Evolutionary conservation across 2,113 vertebrate genomes (phyloP).

Genomic region (Scophthalmus maximus): DNA sequence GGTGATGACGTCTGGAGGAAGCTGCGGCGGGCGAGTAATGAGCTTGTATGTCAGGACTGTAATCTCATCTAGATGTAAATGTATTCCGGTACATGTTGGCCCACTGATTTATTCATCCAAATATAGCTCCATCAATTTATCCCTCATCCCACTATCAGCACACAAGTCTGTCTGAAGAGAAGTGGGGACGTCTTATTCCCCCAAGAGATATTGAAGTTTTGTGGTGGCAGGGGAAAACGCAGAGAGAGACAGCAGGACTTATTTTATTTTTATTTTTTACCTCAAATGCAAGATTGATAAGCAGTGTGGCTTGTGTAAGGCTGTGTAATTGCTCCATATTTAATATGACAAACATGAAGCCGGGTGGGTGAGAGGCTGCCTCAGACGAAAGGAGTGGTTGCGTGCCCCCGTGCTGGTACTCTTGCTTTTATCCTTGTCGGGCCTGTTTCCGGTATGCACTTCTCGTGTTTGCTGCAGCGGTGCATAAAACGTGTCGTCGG

Average conservation of each 20-base stretch:
- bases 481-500: conserved; percentile 72
- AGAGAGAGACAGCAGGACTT: not conserved
- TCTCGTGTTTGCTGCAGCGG: conserved; percentile 79
- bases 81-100: conserved; percentile 60
- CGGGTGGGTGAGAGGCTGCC: conserved; percentile 51
- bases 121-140: conserved; percentile 62
- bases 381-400: conserved; percentile 45
- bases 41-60: conserved; percentile 54
- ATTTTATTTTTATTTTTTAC: conserved; percentile 6
- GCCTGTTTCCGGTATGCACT: conserved; percentile 77
- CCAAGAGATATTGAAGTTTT: conserved; percentile 14
- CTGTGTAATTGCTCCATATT: conserved; percentile 78
- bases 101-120: conserved; percentile 72
- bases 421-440: conserved; percentile 61
- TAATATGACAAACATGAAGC: conserved; percentile 73
- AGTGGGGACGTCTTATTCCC: conserved; percentile 3
- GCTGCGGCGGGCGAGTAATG: conserved; percentile 59
- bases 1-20: conserved; percentile 54
- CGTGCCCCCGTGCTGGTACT: conserved; percentile 48
- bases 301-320: conserved; percentile 45
- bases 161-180: not conserved
- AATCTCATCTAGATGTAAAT: conserved; percentile 74
- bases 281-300: conserved; percentile 47
- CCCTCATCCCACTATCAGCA: conserved; percentile 38
- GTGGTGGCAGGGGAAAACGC: not conserved